Percentiles rank a stretch among this genome's conserved stretches.
Evolutionary conservation across 2,113 vertebrate genomes (phyloP).

Genomic region (Zosterops borbonicus): DNA sequence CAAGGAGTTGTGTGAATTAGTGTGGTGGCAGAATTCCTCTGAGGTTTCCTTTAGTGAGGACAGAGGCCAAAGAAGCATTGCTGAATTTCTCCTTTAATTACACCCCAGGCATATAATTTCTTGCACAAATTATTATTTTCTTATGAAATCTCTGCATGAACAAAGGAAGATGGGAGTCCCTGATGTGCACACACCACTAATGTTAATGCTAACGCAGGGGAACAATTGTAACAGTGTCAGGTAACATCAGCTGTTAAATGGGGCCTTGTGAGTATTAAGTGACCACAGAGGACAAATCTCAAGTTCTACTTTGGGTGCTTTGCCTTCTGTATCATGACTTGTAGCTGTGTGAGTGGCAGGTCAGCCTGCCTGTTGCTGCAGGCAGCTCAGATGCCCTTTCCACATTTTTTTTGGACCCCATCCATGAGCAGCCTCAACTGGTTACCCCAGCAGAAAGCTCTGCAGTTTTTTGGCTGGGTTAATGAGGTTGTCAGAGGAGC

Average conservation of each 20-base stretch:
- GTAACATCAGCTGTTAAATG: neutral
- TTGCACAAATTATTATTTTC: constrained; percentile 5
- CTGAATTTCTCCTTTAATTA: neutral
- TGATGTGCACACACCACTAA: neutral
- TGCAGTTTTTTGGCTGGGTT: neutral
- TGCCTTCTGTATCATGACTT: neutral
- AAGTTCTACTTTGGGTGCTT: neutral
- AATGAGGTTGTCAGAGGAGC: neutral
- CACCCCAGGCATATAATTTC: neutral
- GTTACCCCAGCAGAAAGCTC: neutral
- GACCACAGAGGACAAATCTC: neutral
- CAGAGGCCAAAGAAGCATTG: neutral
- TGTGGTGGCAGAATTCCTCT: neutral
- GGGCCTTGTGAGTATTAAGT: neutral
- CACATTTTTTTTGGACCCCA: neutral
- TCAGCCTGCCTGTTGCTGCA: neutral
- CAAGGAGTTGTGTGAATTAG: neutral
- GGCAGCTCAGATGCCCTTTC: neutral
- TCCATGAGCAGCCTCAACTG: neutral
- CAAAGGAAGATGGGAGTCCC: neutral
- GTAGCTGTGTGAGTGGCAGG: neutral
- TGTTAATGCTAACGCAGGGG: neutral
- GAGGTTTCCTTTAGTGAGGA: neutral
- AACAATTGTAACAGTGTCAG: neutral
- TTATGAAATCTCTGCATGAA: neutral